These are phyloP conservation scores for Globicephala melas DNA, from an alignment of 2,113 vertebrate species.

Conservation along the genomic window DNA sequence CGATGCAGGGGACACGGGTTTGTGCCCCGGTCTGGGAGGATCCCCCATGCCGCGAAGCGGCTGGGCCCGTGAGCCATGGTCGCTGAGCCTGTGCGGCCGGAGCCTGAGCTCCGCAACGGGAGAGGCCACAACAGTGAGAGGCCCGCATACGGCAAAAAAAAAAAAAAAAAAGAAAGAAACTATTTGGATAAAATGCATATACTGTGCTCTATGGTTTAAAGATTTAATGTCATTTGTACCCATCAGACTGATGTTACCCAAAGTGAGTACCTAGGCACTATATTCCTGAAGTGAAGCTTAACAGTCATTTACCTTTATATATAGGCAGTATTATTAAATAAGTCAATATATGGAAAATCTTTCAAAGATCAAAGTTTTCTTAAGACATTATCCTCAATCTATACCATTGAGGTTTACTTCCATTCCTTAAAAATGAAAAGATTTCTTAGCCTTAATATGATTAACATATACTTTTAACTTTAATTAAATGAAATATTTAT, in stretches of 20 bases:
- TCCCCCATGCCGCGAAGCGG: fast-evolving
- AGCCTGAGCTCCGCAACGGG: too few relatives aligned
- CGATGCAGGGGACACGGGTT: too few relatives aligned
- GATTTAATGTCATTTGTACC: neutral
- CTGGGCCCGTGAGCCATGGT: too few relatives aligned
- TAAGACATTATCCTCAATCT: neutral
- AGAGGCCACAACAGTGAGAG: too few relatives aligned
- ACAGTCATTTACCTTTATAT: neutral
- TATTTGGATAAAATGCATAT: neutral
- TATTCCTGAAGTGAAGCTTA: neutral
- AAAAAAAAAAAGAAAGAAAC: neutral
- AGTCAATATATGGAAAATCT: neutral
- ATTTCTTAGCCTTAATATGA: neutral
- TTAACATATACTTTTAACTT: neutral
- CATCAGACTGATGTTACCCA: neutral
- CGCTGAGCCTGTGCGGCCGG: too few relatives aligned
- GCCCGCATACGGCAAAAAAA: too few relatives aligned
- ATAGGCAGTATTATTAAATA: neutral
- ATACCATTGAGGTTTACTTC: neutral
- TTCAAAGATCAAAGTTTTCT: neutral
- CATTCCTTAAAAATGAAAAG: neutral
- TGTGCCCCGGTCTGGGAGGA: too few relatives aligned
- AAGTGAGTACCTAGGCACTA: neutral
- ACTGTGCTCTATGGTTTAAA: neutral
- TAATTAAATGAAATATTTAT: conserved; percentile 24